A percentile compares a stretch with the other conserved stretches of the same genome.
Conservation (phyloP, 2,113 vertebrate genomes). For the Ciconia maguari region DNA sequence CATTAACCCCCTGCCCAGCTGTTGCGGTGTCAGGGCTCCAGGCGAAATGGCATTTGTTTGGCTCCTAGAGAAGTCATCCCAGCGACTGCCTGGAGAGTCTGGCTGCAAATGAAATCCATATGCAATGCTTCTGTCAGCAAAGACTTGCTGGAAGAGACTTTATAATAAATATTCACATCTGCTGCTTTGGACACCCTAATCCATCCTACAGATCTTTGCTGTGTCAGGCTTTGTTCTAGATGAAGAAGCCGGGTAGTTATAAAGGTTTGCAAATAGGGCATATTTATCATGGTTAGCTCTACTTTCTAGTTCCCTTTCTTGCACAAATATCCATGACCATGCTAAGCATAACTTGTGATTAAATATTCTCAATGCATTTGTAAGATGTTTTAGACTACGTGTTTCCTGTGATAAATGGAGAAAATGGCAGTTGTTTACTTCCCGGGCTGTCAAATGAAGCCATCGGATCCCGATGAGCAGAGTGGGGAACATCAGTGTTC, state of each 20-base stretch:
- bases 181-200: constrained; percentile 79
- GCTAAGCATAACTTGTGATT: not conserved
- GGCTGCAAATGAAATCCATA: constrained; percentile 57
- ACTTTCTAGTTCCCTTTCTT: constrained; percentile 39
- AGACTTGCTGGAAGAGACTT: constrained; percentile 60
- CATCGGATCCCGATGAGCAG: not conserved
- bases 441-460: not conserved
- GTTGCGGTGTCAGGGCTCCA: not conserved
- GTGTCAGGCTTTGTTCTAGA: constrained; percentile 79
- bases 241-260: constrained; percentile 65
- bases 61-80: constrained; percentile 47
- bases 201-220: constrained; percentile 77
- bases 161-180: constrained; percentile 81
- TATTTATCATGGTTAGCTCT: constrained; percentile 76
- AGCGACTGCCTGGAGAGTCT: constrained; percentile 39
- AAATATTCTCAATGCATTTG: constrained; percentile 17
- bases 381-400: not conserved
- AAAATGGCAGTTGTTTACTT: not conserved
- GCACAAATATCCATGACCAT: constrained; percentile 19
- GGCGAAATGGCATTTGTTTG: constrained; percentile 36
- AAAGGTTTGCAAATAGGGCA: constrained; percentile 71
- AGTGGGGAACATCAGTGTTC: not conserved
- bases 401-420: not conserved
- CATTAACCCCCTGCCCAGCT: constrained; percentile 5
- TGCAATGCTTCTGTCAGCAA: constrained; percentile 74